These are phyloP conservation scores for Erithacus rubecula DNA, from an alignment of 2,797 vertebrate genomes.

Conservation along the genomic window DNA sequence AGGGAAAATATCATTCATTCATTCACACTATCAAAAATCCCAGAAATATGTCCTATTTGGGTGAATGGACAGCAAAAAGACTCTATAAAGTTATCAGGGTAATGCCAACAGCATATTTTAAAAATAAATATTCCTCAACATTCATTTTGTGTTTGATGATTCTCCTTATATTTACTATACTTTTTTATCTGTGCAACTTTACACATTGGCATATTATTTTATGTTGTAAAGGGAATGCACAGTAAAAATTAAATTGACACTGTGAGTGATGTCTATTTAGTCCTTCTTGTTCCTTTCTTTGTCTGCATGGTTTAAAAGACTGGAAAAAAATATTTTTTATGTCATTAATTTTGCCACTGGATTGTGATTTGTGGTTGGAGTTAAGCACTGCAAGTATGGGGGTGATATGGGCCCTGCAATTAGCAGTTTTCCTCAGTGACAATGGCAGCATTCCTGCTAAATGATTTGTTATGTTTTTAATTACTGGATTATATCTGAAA, in stretches of 20 bases:
- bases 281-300: neutral
- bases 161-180: neutral
- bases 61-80: neutral
- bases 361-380: neutral
- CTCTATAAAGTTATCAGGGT: neutral
- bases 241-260: neutral
- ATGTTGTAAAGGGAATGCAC: neutral
- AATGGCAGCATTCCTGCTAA: constrained; percentile 1
- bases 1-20: neutral
- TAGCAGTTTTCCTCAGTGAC: neutral
- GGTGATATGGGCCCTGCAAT: neutral
- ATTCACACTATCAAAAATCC: neutral
- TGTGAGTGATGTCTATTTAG: neutral
- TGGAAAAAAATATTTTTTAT: neutral
- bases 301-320: neutral
- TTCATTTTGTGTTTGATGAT: neutral
- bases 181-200: neutral
- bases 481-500: constrained; percentile 56
- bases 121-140: neutral
- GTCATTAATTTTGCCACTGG: neutral
- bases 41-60: neutral
- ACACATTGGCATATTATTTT: neutral
- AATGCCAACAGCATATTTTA: neutral
- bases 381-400: neutral
- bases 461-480: constrained; percentile 57